A percentile compares a stretch with the other conserved stretches of the same genome.
Evolutionary conservation across 2,113 vertebrate species (phyloP).

Genomic region (Entelurus aequoreus): DNA sequence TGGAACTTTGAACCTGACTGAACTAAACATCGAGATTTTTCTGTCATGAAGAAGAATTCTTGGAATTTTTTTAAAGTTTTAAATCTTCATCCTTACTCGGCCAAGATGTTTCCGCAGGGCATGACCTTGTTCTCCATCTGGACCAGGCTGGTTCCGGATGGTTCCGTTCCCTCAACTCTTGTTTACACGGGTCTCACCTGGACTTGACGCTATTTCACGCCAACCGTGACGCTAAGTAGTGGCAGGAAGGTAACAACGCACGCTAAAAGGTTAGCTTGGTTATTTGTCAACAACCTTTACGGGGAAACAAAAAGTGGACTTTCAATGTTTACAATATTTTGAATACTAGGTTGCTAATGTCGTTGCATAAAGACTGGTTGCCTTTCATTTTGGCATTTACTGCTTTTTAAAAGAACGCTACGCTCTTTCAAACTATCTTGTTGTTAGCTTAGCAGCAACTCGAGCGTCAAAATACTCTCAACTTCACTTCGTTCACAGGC

Average conservation of each 20-base stretch:
- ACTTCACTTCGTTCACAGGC: no score
- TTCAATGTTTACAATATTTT: conserved; percentile 54
- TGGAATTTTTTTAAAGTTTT: not conserved
- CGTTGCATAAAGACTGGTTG: conserved; percentile 33
- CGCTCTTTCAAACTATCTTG: not conserved
- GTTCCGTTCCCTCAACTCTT: conserved; percentile 15
- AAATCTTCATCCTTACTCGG: not conserved
- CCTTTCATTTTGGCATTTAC: conserved; percentile 43
- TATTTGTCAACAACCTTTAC: not conserved
- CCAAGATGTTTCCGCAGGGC: conserved; percentile 12
- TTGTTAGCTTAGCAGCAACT: not conserved
- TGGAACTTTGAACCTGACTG: conserved; percentile 4
- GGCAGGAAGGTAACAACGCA: conserved; percentile 13
- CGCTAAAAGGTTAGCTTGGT: not conserved
- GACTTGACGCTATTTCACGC: conserved; percentile 5
- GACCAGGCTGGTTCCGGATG: conserved; percentile 38
- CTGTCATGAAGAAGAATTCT: conserved; percentile 10
- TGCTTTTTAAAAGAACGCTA: conserved; percentile 20
- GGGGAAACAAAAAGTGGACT: not conserved
- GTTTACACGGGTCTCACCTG: conserved; percentile 41
- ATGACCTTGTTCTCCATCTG: conserved; percentile 35
- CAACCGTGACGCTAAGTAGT: conserved; percentile 29
- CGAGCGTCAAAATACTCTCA: not conserved
- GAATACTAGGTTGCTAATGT: conserved; percentile 14
- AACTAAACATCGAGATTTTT: conserved; percentile 15